These are phyloP conservation scores for Vidua macroura DNA, from an alignment of 2,113 vertebrate genomes.

Conservation along the genomic window DNA sequence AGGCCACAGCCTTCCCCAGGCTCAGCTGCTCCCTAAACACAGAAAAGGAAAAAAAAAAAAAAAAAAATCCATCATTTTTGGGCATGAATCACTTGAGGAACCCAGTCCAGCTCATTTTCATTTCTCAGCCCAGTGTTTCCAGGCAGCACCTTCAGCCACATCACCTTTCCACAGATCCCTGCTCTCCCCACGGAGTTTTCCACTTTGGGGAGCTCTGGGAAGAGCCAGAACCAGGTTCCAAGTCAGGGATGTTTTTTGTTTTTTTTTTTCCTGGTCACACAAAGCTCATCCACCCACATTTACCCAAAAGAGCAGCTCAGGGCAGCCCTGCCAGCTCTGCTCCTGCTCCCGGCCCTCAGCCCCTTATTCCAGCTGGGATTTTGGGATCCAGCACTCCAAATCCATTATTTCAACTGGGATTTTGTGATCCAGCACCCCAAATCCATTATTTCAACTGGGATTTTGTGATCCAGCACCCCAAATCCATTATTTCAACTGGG, in stretches of 20 bases:
- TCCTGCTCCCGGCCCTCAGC: neutral
- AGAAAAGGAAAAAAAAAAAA: neutral
- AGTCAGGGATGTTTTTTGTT: fast-evolving
- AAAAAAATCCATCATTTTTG: neutral
- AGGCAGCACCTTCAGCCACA: neutral
- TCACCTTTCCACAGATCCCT: neutral
- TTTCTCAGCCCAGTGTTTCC: slow-evolving; percentile 30
- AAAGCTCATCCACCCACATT: fast-evolving
- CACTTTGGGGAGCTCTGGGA: neutral
- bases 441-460: too few species aligned
- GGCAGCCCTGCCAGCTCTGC: fast-evolving
- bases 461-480: too few species aligned
- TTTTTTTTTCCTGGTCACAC: neutral
- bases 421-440: fast-evolving
- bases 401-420: neutral
- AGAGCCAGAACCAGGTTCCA: neutral
- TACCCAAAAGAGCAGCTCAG: neutral
- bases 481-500: neutral
- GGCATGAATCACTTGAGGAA: slow-evolving; percentile 15
- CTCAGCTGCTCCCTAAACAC: neutral
- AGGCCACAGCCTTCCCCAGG: neutral
- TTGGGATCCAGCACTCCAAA: fast-evolving
- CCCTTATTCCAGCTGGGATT: neutral
- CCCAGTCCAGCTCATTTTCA: neutral
- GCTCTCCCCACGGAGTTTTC: neutral